A percentile compares a stretch with the other conserved stretches of the same genome.
phyloP scores from a whole-genome alignment of 2,113 vertebrate species.

The Vimba vimba region DNA sequence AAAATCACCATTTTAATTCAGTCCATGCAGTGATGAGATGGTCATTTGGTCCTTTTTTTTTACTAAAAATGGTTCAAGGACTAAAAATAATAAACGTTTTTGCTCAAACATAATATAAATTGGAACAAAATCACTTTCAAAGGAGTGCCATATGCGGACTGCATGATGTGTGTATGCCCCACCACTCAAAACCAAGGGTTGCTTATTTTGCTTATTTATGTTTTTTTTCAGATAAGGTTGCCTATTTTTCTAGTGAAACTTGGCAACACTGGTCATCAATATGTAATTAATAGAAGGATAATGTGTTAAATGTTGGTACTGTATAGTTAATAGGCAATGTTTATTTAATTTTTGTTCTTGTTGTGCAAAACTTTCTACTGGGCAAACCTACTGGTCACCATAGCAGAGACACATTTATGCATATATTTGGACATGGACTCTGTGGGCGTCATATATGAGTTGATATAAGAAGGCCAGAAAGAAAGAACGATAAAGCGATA shows the following conservation, averaged over 20 bases:
- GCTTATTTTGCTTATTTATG: no score
- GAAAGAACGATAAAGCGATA: not conserved
- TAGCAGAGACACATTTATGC: not conserved
- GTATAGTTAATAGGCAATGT: not conserved
- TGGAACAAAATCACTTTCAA: not conserved
- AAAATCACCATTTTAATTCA: not conserved
- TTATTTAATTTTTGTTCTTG: not conserved
- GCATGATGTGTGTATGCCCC: not conserved
- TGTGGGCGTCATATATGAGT: no score
- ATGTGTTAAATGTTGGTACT: constrained; percentile 21
- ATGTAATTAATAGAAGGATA: constrained; percentile 23
- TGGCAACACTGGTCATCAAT: not conserved
- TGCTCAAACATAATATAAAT: not conserved
- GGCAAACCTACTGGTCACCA: not conserved
- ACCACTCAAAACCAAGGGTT: no score
- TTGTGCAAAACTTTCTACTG: not conserved
- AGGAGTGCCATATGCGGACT: not conserved
- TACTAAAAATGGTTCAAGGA: no score
- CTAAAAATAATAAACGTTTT: no score
- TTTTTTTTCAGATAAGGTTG: no score
- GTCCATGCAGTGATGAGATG: not conserved
- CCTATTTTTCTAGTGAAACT: no score
- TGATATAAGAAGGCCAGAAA: not conserved
- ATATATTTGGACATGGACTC: not conserved
- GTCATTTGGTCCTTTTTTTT: not conserved